These are phyloP conservation scores for Nephotettix cincticeps DNA, from an alignment of 1,140 invertebrate species.

Conservation along the genomic window DNA sequence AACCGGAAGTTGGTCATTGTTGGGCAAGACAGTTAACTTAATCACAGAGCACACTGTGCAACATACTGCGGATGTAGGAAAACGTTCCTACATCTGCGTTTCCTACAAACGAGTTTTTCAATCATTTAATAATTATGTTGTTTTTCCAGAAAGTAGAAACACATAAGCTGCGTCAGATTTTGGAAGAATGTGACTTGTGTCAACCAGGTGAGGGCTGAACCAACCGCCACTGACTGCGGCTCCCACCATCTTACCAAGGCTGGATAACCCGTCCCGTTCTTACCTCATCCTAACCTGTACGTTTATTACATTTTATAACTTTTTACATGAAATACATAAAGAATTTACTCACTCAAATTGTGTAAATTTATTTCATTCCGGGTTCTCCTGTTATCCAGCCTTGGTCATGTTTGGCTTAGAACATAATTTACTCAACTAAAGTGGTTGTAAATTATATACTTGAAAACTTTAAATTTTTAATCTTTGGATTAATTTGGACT, in stretches of 20 bases:
- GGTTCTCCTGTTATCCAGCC: slow-evolving; percentile 27
- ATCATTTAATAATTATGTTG: neutral
- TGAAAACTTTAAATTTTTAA: too few species aligned
- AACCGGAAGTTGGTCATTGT: too few species aligned
- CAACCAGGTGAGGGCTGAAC: slow-evolving; percentile 39
- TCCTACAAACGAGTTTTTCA: too few species aligned
- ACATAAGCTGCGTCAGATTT: slow-evolving; percentile 62
- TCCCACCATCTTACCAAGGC: slow-evolving; percentile 12
- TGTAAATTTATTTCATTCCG: neutral
- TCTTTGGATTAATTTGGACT: too few species aligned
- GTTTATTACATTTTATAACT: neutral
- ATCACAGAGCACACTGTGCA: too few species aligned
- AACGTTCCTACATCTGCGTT: too few species aligned
- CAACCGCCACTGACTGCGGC: neutral
- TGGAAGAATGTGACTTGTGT: slow-evolving; percentile 79
- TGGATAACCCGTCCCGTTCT: slow-evolving; percentile 18
- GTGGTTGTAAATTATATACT: too few species aligned
- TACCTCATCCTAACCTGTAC: slow-evolving; percentile 2
- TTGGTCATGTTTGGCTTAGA: too few species aligned
- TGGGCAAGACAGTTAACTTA: too few species aligned
- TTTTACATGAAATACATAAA: neutral
- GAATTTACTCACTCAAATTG: neutral
- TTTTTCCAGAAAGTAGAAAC: slow-evolving; percentile 67
- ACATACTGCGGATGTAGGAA: too few species aligned
- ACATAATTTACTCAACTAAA: too few species aligned